Base-by-base conservation (phyloP, 2,888 invertebrate species). In the Pachydiplax longipennis region DNA sequence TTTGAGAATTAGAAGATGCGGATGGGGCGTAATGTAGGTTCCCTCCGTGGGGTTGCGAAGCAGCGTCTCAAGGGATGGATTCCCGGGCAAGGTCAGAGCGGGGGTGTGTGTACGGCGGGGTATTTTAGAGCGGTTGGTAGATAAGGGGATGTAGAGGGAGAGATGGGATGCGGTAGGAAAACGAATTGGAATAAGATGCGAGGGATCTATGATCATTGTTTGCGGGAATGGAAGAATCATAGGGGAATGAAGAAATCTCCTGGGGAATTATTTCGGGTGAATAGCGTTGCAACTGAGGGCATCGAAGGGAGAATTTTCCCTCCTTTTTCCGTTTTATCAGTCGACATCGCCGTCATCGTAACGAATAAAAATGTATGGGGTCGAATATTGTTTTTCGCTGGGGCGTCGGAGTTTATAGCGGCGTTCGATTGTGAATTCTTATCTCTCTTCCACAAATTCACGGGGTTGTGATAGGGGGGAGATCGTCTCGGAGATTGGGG, bases 141-240 rank as follows among this genome's bases (percentile, higher is more conserved):
- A 44, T 81, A 61, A 87, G 37, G 37, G 87, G 25, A 25, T 44
- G 0, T 22, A n/a, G 40, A 37, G 48, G 48, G 83, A 83, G 53
- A 58, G 25, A 83, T 83, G 83, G 83, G 53, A 53, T 83, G 83
- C 53, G 83, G 83, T 83, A 53, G 83, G 53, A 58, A 58, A 83
- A 83, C 83, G 58, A 83, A 83, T 83, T 83, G 83, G 83, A 83
- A 58, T 83, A 83, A 83, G 83, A 58, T 83, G 83, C 83, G 87
- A 87, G 61, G 37, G 87, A 87, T 87, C 87, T 65, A 87, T 65
- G 87, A 87, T 87, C 87, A 87, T 87, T 87, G 87, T 87, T 83
- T 83, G 83, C 58, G 58, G 83, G 83, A 31, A 82, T 53, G 58
- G 83, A 83, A 83, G 82, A 44, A 13, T 2, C 48, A n/a, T 44